phyloP scores from a whole-genome alignment of 2,797 vertebrate species.

The Enteromius mattozi region DNA sequence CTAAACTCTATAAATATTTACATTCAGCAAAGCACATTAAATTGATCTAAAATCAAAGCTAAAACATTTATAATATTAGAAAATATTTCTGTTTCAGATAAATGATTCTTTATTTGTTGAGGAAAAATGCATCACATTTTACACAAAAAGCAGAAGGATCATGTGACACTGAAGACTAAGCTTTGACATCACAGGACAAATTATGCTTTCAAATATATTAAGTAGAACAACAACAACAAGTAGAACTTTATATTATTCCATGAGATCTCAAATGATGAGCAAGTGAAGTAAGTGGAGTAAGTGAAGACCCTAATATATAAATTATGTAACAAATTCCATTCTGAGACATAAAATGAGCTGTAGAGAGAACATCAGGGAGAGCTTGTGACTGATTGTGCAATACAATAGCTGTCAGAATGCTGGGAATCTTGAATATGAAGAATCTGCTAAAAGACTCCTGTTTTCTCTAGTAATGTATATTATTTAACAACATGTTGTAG shows the following conservation, averaged over 20 bases:
- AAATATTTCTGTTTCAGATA: not conserved
- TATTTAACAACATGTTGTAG: not conserved
- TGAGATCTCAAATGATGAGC: not conserved
- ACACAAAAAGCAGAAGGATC: not conserved
- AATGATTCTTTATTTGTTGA: not conserved
- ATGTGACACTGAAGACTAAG: not conserved
- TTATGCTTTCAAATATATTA: not conserved
- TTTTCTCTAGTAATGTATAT: not conserved
- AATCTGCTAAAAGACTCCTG: not conserved
- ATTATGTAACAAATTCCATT: constrained; percentile 72
- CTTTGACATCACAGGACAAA: not conserved
- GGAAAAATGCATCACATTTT: not conserved
- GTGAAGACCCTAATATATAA: constrained; percentile 75
- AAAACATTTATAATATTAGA: too few relatives aligned
- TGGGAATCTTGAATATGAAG: not conserved
- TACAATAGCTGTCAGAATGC: constrained; percentile 3
- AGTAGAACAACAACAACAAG: not conserved
- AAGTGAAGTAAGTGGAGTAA: constrained; percentile 31
- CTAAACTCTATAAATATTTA: too few relatives aligned
- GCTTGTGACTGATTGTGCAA: not conserved
- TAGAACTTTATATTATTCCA: not conserved
- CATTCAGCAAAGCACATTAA: not conserved
- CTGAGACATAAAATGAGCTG: not conserved
- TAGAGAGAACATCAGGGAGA: not conserved
- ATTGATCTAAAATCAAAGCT: not conserved